phyloP scores from a whole-genome alignment of 2,113 vertebrate species.

The Bambusicola thoracicus region DNA sequence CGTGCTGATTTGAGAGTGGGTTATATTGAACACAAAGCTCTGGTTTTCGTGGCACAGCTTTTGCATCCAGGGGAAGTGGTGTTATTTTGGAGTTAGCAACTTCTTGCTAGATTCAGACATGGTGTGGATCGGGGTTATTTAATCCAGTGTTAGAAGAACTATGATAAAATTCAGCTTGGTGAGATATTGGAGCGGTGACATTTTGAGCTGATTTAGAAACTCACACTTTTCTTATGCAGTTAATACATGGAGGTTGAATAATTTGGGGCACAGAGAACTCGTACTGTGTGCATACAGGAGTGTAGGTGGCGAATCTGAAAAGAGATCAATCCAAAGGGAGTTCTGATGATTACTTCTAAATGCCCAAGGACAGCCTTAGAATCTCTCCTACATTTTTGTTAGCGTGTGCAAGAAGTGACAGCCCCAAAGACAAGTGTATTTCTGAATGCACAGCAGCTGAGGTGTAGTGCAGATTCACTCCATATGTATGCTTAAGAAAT shows the following conservation, averaged over 20 bases:
- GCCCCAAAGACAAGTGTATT: neutral
- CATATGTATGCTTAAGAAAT: neutral
- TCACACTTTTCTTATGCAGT: neutral
- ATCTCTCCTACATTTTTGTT: neutral
- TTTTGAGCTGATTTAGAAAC: slow-evolving; percentile 9
- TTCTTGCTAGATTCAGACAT: neutral
- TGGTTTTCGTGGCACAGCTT: neutral
- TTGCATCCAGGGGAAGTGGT: neutral
- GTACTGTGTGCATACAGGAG: neutral
- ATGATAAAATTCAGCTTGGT: neutral
- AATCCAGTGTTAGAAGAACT: neutral
- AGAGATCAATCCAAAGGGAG: neutral
- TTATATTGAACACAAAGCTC: neutral
- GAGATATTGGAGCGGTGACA: neutral
- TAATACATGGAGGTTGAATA: neutral
- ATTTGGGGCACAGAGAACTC: neutral
- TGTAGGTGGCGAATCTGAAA: neutral
- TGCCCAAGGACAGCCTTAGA: neutral
- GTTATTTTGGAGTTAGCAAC: neutral
- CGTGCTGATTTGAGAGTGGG: neutral
- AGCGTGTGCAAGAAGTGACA: neutral
- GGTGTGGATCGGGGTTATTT: neutral
- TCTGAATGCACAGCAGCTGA: neutral
- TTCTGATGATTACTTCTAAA: neutral
- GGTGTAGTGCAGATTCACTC: neutral